A percentile compares a stretch with the other conserved stretches of the same genome.
Evolutionary conservation across 2,113 vertebrate species (phyloP).

Genomic region (Lynx canadensis): DNA sequence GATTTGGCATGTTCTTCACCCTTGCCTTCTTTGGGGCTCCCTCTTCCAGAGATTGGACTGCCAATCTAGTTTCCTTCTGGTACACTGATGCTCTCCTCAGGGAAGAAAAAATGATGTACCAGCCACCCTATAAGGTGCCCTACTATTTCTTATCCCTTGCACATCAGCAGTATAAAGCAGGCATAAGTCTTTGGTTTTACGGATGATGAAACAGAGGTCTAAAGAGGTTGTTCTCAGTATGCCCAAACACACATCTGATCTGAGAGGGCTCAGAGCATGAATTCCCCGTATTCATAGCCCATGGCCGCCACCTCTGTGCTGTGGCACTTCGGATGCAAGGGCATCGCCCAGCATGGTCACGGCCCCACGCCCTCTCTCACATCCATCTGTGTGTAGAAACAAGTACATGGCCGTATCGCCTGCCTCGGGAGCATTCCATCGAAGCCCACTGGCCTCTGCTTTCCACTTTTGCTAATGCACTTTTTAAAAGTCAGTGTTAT

Average conservation of each 20-base stretch:
- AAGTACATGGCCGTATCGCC: not conserved
- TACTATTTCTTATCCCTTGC: not conserved
- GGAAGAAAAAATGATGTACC: fast-evolving
- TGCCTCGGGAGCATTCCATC: not conserved
- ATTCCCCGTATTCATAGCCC: fast-evolving
- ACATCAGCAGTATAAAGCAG: not conserved
- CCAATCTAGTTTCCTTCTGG: not conserved
- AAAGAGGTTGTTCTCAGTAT: too few relatives aligned
- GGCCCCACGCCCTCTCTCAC: too few relatives aligned
- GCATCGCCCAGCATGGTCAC: not conserved
- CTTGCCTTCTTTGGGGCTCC: not conserved
- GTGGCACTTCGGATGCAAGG: not conserved
- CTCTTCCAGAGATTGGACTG: not conserved
- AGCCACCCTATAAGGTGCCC: too few relatives aligned
- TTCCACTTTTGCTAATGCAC: not conserved
- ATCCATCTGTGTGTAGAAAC: not conserved
- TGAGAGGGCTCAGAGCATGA: not conserved
- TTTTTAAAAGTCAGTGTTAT: not conserved
- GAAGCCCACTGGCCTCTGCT: not conserved
- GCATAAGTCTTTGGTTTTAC: not conserved
- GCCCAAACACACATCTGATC: too few relatives aligned
- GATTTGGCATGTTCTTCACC: not conserved
- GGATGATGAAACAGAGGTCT: not conserved
- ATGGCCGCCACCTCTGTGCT: not conserved
- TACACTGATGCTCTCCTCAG: too few relatives aligned